A percentile compares a stretch with the other conserved stretches of the same genome.
Evolutionary conservation across 2,888 invertebrate genomes (phyloP).

Genomic region (Trachelus stipa): DNA sequence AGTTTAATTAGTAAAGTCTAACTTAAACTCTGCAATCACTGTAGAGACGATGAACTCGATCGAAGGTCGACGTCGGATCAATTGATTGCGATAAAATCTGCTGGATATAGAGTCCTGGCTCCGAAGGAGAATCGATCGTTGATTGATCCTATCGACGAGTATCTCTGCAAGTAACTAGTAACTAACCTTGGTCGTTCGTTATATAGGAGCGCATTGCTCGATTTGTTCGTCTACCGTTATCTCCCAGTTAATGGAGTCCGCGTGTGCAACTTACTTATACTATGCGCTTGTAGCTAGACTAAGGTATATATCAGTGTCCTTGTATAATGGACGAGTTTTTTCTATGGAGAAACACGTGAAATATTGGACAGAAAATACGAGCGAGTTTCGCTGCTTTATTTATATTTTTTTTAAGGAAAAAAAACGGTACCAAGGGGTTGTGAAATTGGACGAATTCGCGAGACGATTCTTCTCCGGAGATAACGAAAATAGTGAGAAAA

Average conservation of each 20-base stretch:
- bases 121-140: not conserved
- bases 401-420: not conserved
- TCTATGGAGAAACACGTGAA: not conserved
- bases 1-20: constrained; percentile 3
- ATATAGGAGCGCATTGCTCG: not conserved
- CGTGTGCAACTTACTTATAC: not conserved
- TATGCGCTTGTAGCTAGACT: not conserved
- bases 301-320: not conserved
- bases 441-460: not conserved
- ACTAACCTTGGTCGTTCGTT: constrained; percentile 14
- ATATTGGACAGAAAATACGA: not conserved
- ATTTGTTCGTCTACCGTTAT: constrained; percentile 12
- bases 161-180: not conserved
- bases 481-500: not conserved
- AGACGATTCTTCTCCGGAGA: not conserved
- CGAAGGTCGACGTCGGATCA: constrained; percentile 3
- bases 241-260: not conserved
- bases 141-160: constrained; percentile 2
- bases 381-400: not conserved
- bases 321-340: not conserved
- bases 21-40: not conserved
- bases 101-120: not conserved
- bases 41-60: not conserved
- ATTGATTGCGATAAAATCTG: not conserved
- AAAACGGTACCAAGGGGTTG: too few relatives aligned